Conservation (phyloP, 2,888 invertebrate genomes). For the Ophion obscuratus region DNA sequence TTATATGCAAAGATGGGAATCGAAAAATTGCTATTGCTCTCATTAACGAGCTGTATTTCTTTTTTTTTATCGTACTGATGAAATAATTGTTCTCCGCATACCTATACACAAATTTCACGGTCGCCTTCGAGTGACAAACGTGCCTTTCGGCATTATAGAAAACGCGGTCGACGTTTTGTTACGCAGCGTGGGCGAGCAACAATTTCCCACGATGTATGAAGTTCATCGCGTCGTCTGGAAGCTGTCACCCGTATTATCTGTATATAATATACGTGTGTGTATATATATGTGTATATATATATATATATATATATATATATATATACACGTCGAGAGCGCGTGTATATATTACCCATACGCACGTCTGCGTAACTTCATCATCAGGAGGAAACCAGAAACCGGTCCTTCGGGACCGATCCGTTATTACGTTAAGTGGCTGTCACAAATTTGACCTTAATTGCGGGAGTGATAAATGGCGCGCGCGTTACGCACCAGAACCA, state of each 20-base stretch:
- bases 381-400: conserved; percentile 71
- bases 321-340: background rate
- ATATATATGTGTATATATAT: background rate
- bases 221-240: conserved; percentile 47
- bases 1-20: background rate
- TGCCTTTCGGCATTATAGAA: background rate
- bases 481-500: conserved; percentile 64
- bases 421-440: conserved; percentile 81
- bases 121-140: background rate
- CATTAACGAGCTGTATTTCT: background rate
- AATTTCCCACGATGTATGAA: conserved; percentile 48
- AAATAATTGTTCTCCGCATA: background rate
- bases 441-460: conserved; percentile 81
- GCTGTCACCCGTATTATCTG: conserved; percentile 36
- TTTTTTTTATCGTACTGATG: background rate
- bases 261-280: background rate
- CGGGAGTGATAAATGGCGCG: conserved; percentile 78
- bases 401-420: conserved; percentile 74
- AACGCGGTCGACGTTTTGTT: background rate
- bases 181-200: background rate
- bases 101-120: background rate
- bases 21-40: background rate
- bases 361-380: conserved; percentile 53
- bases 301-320: background rate
- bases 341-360: conserved; percentile 36